phyloP scores from a whole-genome alignment of 2,113 vertebrate species.

The Myxocyprinus asiaticus region DNA sequence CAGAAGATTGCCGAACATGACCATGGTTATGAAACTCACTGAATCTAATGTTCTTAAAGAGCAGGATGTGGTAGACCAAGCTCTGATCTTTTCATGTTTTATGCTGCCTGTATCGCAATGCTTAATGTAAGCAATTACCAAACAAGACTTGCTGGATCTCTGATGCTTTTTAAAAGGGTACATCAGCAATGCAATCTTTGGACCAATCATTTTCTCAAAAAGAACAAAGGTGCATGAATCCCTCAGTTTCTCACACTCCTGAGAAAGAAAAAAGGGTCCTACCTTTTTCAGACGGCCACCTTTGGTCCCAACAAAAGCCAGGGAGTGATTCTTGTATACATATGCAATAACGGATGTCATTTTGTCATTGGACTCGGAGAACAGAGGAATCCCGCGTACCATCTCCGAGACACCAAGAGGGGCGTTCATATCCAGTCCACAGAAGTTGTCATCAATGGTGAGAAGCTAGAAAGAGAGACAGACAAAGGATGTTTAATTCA shows the following conservation, averaged over 20 bases:
- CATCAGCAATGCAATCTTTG: not conserved
- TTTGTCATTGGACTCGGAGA: constrained; percentile 89
- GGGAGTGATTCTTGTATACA: constrained; percentile 97
- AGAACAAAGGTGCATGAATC: not conserved
- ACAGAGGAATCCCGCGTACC: constrained; percentile 90
- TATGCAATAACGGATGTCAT: constrained; percentile 97
- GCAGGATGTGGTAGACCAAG: not conserved
- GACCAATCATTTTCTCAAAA: not conserved
- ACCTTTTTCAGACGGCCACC: constrained; percentile 96
- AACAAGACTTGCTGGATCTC: not conserved
- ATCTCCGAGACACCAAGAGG: constrained; percentile 95
- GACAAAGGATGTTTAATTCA: constrained; percentile 5
- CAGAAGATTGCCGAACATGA: not conserved
- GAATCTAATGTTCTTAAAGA: constrained; percentile 8
- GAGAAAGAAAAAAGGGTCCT: constrained; percentile 62
- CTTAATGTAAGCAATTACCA: constrained; percentile 13
- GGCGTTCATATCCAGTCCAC: constrained; percentile 98
- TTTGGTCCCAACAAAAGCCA: constrained; percentile 96
- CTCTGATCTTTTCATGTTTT: constrained; percentile 16
- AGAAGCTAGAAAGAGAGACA: constrained; percentile 79
- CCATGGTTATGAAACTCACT: not conserved
- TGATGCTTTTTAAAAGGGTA: not conserved
- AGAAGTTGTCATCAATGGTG: constrained; percentile 97
- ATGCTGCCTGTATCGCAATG: constrained; percentile 5
- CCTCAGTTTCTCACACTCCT: not conserved